These are phyloP conservation scores for Tricholauxania praeusta DNA, from an alignment of 2,888 invertebrate species.

Conservation along the genomic window DNA sequence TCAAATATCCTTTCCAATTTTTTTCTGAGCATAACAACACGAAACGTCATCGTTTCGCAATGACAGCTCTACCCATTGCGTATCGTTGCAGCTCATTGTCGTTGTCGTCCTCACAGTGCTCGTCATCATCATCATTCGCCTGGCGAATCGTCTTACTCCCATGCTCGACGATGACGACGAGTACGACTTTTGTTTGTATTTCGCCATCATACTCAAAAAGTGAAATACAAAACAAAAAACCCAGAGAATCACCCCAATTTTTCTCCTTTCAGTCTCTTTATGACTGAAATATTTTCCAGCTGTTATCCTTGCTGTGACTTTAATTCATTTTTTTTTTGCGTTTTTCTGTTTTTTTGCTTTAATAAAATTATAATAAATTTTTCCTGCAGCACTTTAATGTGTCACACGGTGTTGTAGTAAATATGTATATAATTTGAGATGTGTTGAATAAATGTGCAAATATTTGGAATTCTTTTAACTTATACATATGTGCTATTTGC, in stretches of 20 bases:
- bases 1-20: conserved; percentile 1
- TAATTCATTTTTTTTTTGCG: conserved; percentile 16
- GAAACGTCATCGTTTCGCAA: conserved; percentile 6
- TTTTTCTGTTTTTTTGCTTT: background rate
- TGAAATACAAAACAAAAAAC: too few relatives aligned
- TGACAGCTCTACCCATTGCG: background rate
- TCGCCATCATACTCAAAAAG: too few relatives aligned
- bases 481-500: too few relatives aligned
- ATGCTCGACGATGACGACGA: too few relatives aligned
- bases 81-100: conserved; percentile 11
- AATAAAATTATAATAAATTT: conserved; percentile 27
- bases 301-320: conserved; percentile 37
- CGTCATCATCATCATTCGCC: too few relatives aligned
- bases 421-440: too few relatives aligned
- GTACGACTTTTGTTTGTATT: too few relatives aligned
- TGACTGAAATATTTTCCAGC: conserved; percentile 27
- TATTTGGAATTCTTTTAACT: too few relatives aligned
- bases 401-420: background rate
- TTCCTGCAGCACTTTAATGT: conserved; percentile 23
- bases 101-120: conserved; percentile 2
- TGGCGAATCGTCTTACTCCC: too few relatives aligned
- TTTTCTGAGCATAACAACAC: background rate
- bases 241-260: background rate
- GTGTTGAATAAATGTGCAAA: too few relatives aligned
- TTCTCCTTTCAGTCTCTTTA: conserved; percentile 24